Percentiles rank a stretch among this genome's conserved stretches.
These are phyloP conservation scores for Lutjanus argentimaculatus DNA, from an alignment of 2,797 vertebrate species.

Conservation along the genomic window DNA sequence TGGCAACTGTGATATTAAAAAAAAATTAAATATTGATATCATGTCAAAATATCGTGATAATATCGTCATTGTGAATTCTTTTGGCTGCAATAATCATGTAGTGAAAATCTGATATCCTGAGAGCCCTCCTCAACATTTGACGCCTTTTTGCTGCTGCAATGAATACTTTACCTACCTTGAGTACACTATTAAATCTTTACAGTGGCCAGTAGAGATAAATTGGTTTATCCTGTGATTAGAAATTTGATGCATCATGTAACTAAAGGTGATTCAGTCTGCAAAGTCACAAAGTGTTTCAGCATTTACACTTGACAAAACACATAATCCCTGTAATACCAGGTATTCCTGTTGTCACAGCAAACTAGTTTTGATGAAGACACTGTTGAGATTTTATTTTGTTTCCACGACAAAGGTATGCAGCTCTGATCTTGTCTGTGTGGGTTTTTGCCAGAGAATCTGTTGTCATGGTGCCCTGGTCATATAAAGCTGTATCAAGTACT, in stretches of 20 bases:
- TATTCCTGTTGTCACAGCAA: constrained; percentile 28
- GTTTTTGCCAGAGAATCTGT: constrained; percentile 32
- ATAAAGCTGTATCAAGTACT: not conserved
- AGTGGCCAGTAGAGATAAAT: not conserved
- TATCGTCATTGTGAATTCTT: too few relatives aligned
- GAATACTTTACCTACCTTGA: constrained; percentile 11
- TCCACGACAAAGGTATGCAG: constrained; percentile 33
- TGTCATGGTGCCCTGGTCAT: constrained; percentile 33
- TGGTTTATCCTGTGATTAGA: not conserved
- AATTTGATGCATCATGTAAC: not conserved
- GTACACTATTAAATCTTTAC: constrained; percentile 17
- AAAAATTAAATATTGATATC: too few relatives aligned
- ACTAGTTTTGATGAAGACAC: constrained; percentile 25
- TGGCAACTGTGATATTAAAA: too few relatives aligned
- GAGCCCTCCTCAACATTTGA: not conserved
- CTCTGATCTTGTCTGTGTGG: constrained; percentile 12
- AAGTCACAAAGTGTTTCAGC: not conserved
- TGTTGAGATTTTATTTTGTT: constrained; percentile 38
- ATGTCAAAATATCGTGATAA: too few relatives aligned
- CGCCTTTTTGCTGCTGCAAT: not conserved
- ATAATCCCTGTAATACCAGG: not conserved
- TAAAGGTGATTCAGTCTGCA: not conserved
- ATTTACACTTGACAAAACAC: constrained; percentile 3
- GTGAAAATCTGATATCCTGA: too few relatives aligned
- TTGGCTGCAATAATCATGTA: too few relatives aligned